These are phyloP conservation scores for Pholis gunnellus DNA, from an alignment of 2,113 vertebrate genomes.

Conservation along the genomic window DNA sequence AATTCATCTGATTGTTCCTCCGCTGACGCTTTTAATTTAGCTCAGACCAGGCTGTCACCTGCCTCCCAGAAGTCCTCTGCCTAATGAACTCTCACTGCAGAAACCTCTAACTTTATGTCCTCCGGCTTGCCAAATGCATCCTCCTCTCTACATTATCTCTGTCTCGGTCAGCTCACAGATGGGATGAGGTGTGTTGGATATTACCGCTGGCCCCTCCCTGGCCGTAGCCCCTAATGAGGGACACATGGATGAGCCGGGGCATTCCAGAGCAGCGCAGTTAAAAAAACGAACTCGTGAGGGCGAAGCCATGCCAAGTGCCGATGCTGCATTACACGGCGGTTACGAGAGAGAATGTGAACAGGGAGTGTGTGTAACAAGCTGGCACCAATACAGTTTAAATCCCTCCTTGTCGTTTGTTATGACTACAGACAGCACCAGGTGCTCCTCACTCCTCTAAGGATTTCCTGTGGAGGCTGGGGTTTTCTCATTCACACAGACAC, in stretches of 20 bases:
- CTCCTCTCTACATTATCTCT: conserved; percentile 62
- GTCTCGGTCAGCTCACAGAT: conserved; percentile 63
- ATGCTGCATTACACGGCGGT: conserved; percentile 56
- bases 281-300: conserved; percentile 30
- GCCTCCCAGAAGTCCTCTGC: conserved; percentile 57
- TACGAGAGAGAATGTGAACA: conserved; percentile 57
- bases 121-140: conserved; percentile 67
- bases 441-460: conserved; percentile 67
- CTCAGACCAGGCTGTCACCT: conserved; percentile 37
- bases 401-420: conserved; percentile 78
- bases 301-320: conserved; percentile 50
- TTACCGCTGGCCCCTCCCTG: conserved; percentile 56
- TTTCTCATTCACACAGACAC: conserved; percentile 40
- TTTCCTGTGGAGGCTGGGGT: conserved; percentile 65
- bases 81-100: conserved; percentile 72
- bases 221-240: conserved; percentile 72
- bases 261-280: conserved; percentile 56
- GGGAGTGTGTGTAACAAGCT: conserved; percentile 70
- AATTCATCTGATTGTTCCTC: conserved; percentile 39
- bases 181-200: conserved; percentile 67
- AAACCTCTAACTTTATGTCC: conserved; percentile 59
- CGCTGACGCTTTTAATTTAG: conserved; percentile 58
- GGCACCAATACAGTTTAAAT: conserved; percentile 77
- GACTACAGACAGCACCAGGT: conserved; percentile 80
- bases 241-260: conserved; percentile 62